Evolutionary conservation across 2,113 vertebrate genomes (phyloP).

Genomic region (Actinemys pallida): DNA sequence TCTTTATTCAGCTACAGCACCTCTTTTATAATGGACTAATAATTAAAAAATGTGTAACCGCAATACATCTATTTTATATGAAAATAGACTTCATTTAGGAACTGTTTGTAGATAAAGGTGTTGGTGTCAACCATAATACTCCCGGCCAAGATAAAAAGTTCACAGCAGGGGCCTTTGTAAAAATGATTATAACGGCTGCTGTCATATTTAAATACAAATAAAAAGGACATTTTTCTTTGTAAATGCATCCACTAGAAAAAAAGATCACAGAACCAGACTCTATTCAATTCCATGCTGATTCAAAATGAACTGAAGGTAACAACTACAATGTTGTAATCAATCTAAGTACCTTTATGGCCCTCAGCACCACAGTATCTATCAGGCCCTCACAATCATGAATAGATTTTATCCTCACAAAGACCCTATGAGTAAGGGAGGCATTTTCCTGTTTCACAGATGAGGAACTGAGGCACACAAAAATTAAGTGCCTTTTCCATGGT

Average conservation of each 20-base stretch:
- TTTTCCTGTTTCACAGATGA: neutral
- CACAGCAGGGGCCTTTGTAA: neutral
- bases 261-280: neutral
- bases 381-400: neutral
- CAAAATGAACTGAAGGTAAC: neutral
- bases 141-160: neutral
- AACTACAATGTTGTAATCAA: neutral
- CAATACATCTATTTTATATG: neutral
- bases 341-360: neutral
- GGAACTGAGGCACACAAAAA: neutral
- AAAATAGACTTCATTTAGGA: neutral
- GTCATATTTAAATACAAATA: conserved; percentile 32
- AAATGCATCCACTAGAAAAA: conserved; percentile 10
- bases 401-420: neutral
- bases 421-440: neutral
- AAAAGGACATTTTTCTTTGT: neutral
- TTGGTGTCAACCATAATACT: conserved; percentile 1
- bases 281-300: conserved; percentile 25
- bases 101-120: neutral
- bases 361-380: neutral
- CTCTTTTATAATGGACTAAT: neutral
- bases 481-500: neutral
- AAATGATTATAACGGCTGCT: conserved; percentile 4
- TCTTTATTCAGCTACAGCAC: neutral
- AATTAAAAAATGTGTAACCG: neutral